Conservation (phyloP, 2,113 vertebrate genomes). For the Oreochromis tanganicae region DNA sequence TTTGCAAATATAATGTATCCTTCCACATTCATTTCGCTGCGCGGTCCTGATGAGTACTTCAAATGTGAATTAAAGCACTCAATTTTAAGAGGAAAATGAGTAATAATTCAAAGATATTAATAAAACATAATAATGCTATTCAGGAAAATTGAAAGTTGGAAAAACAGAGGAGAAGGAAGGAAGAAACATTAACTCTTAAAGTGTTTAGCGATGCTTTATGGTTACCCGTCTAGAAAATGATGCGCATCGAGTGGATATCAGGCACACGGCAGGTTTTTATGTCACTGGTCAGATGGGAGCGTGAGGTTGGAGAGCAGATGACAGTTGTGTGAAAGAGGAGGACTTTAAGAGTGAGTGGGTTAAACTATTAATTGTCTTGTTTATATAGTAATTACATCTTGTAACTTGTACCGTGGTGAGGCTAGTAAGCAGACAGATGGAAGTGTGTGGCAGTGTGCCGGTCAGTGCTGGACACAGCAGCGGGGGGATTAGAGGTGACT, state of each 20-base stretch:
- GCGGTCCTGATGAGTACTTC: conserved; percentile 77
- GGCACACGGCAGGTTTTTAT: not conserved
- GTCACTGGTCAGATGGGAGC: not conserved
- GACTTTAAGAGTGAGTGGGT: conserved; percentile 1
- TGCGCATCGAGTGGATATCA: not conserved
- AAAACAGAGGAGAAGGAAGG: conserved; percentile 61
- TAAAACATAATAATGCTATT: conserved; percentile 78
- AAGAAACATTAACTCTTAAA: conserved; percentile 27
- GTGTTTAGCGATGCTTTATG: conserved; percentile 44
- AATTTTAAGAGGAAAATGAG: conserved; percentile 77
- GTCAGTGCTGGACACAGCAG: not conserved
- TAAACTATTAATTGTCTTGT: conserved; percentile 50
- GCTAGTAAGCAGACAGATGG: conserved; percentile 12
- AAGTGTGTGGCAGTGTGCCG: not conserved
- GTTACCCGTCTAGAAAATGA: not conserved
- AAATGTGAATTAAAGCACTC: conserved; percentile 80
- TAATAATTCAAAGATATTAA: conserved; percentile 82
- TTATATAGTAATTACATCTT: conserved; percentile 42
- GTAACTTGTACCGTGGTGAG: conserved; percentile 25
- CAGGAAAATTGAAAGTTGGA: conserved; percentile 70
- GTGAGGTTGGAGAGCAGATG: not conserved
- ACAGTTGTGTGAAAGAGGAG: not conserved
- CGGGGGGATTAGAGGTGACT: conserved; percentile 9
- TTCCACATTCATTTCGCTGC: conserved; percentile 70
- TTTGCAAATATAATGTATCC: conserved; percentile 79